Evolutionary conservation across 1,140 invertebrate genomes (phyloP).

Genomic region (Propsilocerus akamusi): DNA sequence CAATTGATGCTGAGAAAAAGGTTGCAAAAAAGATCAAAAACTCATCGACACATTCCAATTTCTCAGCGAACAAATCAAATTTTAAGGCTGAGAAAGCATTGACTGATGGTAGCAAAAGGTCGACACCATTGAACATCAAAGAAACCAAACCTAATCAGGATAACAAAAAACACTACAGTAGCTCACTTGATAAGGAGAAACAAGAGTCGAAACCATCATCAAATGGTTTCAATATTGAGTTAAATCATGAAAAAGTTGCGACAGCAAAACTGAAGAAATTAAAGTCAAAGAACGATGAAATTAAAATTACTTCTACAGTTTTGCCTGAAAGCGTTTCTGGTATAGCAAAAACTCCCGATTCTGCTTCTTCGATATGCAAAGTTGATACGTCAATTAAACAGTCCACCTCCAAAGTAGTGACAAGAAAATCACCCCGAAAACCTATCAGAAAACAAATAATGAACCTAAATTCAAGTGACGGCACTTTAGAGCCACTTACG

Average conservation of each 20-base stretch:
- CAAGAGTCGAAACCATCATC: not conserved
- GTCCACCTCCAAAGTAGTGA: too few relatives aligned
- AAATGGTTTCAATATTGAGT: not conserved
- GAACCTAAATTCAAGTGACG: too few relatives aligned
- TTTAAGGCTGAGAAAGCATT: not conserved
- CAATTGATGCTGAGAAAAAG: not conserved
- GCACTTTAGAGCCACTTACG: too few relatives aligned
- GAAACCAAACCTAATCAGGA: not conserved
- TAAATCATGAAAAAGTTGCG: too few relatives aligned
- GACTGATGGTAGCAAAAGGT: not conserved
- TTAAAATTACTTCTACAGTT: too few relatives aligned
- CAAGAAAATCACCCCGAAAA: too few relatives aligned
- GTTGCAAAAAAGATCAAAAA: not conserved
- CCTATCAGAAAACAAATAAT: too few relatives aligned
- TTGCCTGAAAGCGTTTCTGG: too few relatives aligned
- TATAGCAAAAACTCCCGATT: too few relatives aligned
- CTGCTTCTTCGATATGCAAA: too few relatives aligned
- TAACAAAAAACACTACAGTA: not conserved
- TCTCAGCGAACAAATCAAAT: not conserved
- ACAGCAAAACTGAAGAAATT: too few relatives aligned
- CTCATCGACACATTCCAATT: not conserved
- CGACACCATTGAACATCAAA: not conserved
- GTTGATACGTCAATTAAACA: not conserved
- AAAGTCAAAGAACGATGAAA: too few relatives aligned
- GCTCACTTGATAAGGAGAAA: not conserved